A percentile compares a stretch with the other conserved stretches of the same genome.
Conservation (phyloP, 2,113 vertebrate genomes). For the Aegotheles bennettii region DNA sequence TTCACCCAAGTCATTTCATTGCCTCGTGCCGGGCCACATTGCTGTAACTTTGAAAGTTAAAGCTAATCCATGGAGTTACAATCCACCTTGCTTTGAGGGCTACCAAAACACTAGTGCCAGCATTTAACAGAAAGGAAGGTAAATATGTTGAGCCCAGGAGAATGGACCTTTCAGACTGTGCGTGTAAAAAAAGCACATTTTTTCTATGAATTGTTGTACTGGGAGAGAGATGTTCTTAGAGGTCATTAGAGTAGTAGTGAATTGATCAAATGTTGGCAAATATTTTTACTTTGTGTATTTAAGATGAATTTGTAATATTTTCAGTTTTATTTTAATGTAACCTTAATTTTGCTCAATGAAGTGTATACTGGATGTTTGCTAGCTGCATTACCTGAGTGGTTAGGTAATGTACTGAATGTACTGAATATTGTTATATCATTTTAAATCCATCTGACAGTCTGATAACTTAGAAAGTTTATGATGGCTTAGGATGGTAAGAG, state of each 20-base stretch:
- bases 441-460: background rate
- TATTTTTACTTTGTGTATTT: background rate
- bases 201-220: background rate
- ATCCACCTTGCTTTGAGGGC: background rate
- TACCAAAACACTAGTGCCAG: background rate
- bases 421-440: background rate
- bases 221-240: background rate
- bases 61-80: background rate
- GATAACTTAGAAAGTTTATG: background rate
- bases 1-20: background rate
- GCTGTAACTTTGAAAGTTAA: background rate
- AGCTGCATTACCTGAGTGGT: background rate
- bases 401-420: background rate
- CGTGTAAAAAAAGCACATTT: background rate
- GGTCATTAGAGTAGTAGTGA: background rate
- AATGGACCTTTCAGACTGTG: background rate
- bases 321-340: background rate
- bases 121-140: background rate
- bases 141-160: background rate
- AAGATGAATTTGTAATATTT: background rate
- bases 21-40: background rate
- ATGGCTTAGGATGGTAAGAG: background rate
- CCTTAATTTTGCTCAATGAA: background rate
- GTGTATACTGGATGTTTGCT: background rate
- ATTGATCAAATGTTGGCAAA: background rate